phyloP scores from a whole-genome alignment of 2,797 vertebrate genomes.

The Chiloscyllium punctatum region DNA sequence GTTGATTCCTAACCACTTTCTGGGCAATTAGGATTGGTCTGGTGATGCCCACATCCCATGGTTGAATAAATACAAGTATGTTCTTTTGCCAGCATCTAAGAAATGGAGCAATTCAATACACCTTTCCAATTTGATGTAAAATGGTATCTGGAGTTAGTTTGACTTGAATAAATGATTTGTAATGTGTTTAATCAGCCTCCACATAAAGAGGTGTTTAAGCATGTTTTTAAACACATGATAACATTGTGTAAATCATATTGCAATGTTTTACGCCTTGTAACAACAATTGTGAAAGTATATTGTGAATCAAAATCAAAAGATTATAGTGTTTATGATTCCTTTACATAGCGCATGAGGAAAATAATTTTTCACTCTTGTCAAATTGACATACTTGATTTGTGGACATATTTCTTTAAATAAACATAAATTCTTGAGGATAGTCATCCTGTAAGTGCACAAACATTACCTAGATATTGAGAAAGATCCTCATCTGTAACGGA shows the following conservation, averaged over 20 bases:
- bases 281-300: background rate
- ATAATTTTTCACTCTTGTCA: background rate
- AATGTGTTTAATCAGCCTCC: background rate
- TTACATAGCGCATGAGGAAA: background rate
- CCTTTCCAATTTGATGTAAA: background rate
- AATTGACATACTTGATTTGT: background rate
- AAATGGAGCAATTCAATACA: background rate
- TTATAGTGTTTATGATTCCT: background rate
- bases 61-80: background rate
- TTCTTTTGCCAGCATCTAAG: background rate
- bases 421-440: background rate
- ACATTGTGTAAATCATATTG: background rate
- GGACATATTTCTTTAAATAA: background rate
- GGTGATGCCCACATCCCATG: too few species aligned
- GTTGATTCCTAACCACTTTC: too few species aligned
- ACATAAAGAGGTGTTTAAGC: background rate
- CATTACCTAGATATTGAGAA: constrained; percentile 10
- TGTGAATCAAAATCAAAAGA: background rate
- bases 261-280: background rate
- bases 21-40: too few species aligned
- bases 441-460: background rate
- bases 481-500: constrained; percentile 23
- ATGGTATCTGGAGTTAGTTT: background rate
- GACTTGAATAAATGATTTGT: background rate
- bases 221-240: background rate